Evolutionary conservation across 2,113 vertebrate genomes (phyloP), one percentile per base, ranked within the genome.

Genomic region (Morone chrysops): DNA sequence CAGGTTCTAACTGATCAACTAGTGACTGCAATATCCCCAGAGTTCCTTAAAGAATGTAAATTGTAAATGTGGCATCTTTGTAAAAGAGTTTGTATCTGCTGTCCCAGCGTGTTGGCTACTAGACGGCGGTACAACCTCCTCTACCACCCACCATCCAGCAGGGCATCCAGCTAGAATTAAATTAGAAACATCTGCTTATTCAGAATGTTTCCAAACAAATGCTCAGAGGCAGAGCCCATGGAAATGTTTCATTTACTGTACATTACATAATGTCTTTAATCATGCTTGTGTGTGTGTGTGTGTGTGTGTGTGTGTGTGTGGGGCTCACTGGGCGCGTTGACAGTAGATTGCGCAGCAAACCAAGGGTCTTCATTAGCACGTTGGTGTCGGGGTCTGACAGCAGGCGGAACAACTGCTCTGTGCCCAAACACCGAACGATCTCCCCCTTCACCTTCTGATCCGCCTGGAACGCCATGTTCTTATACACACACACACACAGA

Each of bases 391-490:
- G 97, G 95, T 99, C 98, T 10, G 98, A 99, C 36, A 99, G 96
- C 69, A 99, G 95, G 81, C 97, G 96, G 88, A 99, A 99, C 65
- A 99, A 93, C 89, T 99, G 98, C 83, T 99, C 97, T n/a, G 98
- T 99, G 59, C 98, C 98, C 92, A 99, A 94, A 86, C 97, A 97
- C 81, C 96, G 95, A 83, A 99, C 96, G 71, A 99, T 99, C 94
- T 99, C 98, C 82, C 97, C 96, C 93, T 99, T 99, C 92, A 99
- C 97, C 95, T 99, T 99, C 95, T 99, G 98, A 90, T 99, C 98
- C 0, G 98, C 98, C 94, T 99, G 98, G 96, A 99, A 99, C 53
- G 98, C 98, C 98, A 99, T 98, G 90, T 99, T 99, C 98, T 99
- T 20, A 50, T 22, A 92, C 20, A 67, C n/a, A 61, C 20, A 80